Evolutionary conservation across 2,797 vertebrate species (phyloP), one percentile per base, ranked within the genome.

Genomic region (Pseudocheirus occidentalis): DNA sequence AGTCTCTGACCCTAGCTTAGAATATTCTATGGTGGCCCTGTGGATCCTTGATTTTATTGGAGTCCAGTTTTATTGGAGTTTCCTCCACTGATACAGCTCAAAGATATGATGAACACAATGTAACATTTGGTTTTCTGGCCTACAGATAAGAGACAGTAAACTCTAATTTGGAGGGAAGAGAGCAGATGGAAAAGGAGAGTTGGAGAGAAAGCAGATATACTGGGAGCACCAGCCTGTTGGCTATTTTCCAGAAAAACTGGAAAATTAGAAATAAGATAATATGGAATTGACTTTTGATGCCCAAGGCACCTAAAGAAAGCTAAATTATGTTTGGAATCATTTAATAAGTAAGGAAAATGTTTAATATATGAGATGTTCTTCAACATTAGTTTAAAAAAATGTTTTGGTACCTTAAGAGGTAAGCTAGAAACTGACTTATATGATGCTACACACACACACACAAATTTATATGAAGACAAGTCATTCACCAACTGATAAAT

Each of bases 341-440:
- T 96, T 95, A 91, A 95, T 21, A 94, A 94, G 91, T 90, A 40
- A 90, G 81, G 46, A 94, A 62, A 92, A 46, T 87, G 96, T 93
- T 92, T 73, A 94, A 81, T 90, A 90, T 66, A 1, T 91, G 81
- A 29, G 92, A 97, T 57, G 96, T n/a, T 28, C 14, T 93, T 24
- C 27, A 94, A 81, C 93, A 73, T 95, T 56, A 92, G 90, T 28
- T 90, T 6, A 53, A 27, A 89, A 90, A 95, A 96, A 95, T 56
- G n/a, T 31, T 89, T 93, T 31, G 62, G 52, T 40, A 34, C 93
- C 93, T 96, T 93, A 97, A 81, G 90, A 94, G 18, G 50, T 53
- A 31, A 93, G 1, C 54, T 59, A 59, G 58, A 59, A 59, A 91
- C 95, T 93, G 10, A 95, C 24, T 53, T 53, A 53, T 53, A 53